Conservation (phyloP, 2,113 vertebrate genomes). For the Melozone crissalis region DNA sequence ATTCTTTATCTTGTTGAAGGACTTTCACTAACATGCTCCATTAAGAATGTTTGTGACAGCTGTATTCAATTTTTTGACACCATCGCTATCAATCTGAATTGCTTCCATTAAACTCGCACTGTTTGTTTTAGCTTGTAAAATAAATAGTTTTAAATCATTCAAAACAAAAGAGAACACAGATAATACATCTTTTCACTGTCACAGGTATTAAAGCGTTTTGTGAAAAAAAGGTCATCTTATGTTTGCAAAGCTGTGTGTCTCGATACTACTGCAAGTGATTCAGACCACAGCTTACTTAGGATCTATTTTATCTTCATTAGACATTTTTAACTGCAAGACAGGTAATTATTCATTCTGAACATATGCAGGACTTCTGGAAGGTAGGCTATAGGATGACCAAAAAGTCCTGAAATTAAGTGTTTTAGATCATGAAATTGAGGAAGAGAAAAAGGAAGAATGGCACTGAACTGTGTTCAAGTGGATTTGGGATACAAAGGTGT, state of each 20-base stretch:
- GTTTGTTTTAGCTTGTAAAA: neutral
- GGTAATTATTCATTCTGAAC: neutral
- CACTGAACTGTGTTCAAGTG: fast-evolving
- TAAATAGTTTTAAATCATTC: neutral
- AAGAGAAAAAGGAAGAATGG: neutral
- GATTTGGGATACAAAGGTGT: neutral
- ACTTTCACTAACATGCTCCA: neutral
- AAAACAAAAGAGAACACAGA: neutral
- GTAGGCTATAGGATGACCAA: neutral
- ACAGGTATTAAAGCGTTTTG: neutral
- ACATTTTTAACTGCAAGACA: neutral
- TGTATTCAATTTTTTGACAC: neutral
- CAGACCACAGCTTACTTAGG: neutral
- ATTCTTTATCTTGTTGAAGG: neutral
- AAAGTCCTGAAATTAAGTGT: neutral
- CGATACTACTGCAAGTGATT: neutral
- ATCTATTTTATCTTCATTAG: neutral
- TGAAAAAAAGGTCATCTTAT: neutral
- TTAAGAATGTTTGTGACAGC: neutral
- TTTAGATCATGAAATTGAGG: neutral
- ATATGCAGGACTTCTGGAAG: neutral
- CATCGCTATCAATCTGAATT: neutral
- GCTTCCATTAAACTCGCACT: neutral
- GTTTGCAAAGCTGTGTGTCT: neutral
- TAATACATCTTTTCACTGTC: neutral